Evolutionary conservation across 2,888 invertebrate genomes (phyloP), one percentile per base, ranked within the genome.

Genomic region (Dendrolimus pini): DNA sequence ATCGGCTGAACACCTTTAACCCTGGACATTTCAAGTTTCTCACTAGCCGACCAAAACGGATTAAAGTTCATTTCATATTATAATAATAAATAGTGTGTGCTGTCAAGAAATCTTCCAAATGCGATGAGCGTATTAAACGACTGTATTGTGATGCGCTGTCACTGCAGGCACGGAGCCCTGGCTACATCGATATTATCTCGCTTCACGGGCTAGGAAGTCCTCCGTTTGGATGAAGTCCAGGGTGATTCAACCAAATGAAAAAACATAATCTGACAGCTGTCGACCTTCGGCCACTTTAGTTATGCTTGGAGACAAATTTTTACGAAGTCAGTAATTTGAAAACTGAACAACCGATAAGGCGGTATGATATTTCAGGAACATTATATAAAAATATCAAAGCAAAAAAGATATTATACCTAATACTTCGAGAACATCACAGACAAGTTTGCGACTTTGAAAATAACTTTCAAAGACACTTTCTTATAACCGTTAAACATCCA

Each of bases 121-220:
- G 80, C 80, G 88, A 84, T 79, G 83, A 87, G 87, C 89, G 85
- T 88, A 84, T 86, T 87, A 88, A 88, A 89, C 85, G 86, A 82
- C 78, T 79, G 83, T 81, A 86, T 89, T 89, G 87, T 89, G 78
- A 77, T 68, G 73, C 69, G 78, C 84, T 83, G 85, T 86, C 86
- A 82, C 82, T 77, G 80, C 63, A 63, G 80, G 72, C 63, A 30
- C 68, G 60, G 61, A 68, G 66, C 70, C 68, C 69, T 71, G 64
- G 64, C 70, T 67, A 67, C 71, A 68, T 72, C 71, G 82, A 85
- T 83, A 76, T 75, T 78, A 84, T 86, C 84, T 80, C 77, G 69
- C 72, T 72, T 76, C 74, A 71, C 69, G 66, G 70, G 71, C 75
- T 75, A 80, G 82, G 80, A 80, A 83, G 80, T 77, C 72, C 75